Evolutionary conservation across 2,113 vertebrate genomes (phyloP).

Genomic region (Chaetorhynchus papuensis): DNA sequence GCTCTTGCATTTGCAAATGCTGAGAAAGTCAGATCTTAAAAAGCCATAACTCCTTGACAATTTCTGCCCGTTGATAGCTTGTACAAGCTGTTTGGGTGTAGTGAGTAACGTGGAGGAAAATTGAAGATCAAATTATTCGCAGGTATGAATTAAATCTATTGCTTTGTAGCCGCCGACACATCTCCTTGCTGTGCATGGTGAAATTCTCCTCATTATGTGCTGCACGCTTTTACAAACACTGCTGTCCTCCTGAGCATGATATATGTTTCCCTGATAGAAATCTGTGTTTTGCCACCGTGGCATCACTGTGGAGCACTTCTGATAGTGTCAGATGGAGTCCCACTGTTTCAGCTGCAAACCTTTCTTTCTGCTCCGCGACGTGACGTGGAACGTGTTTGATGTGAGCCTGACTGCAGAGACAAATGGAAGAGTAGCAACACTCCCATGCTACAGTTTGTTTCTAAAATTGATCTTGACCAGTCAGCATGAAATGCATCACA

Average conservation of each 20-base stretch:
- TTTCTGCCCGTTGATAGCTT: constrained; percentile 17
- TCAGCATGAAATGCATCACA: neutral
- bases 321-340: neutral
- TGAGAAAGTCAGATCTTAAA: constrained; percentile 58
- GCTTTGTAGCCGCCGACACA: neutral
- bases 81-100: neutral
- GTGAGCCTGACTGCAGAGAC: neutral
- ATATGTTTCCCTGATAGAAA: neutral
- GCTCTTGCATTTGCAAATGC: constrained; percentile 27
- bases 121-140: constrained; percentile 11
- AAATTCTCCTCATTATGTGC: neutral
- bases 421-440: neutral
- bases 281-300: neutral
- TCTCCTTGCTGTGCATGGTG: neutral
- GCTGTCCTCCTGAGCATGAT: neutral
- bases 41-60: constrained; percentile 28
- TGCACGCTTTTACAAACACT: neutral
- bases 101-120: neutral
- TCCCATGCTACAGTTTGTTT: neutral
- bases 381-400: neutral
- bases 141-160: constrained; percentile 27
- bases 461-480: neutral
- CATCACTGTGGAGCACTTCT: neutral
- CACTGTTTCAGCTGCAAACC: neutral
- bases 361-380: rapidly evolving